Percentiles rank a stretch among this genome's conserved stretches.
phyloP scores from a whole-genome alignment of 2,113 vertebrate genomes.

The Melanocharis versteri region DNA sequence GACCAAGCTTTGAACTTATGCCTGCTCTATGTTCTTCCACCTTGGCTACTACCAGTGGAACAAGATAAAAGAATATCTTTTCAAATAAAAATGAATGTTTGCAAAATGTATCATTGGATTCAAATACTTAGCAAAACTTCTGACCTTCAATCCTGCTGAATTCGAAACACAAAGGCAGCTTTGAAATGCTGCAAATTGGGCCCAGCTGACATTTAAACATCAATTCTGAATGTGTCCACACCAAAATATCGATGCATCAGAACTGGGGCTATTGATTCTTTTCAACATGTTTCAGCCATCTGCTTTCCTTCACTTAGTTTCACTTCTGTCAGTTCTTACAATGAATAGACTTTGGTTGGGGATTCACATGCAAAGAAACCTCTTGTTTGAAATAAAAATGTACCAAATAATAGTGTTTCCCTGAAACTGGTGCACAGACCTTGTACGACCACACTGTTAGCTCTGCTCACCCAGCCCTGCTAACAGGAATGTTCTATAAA shows the following conservation, averaged over 20 bases:
- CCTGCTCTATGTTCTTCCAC: not conserved
- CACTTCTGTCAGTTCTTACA: slow-evolving; percentile 5
- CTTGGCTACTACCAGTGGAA: not conserved
- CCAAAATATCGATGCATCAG: slow-evolving; percentile 53
- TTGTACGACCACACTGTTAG: not conserved
- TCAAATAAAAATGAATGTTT: not conserved
- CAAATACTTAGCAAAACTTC: slow-evolving; percentile 21
- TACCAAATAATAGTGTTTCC: not conserved
- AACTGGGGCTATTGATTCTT: slow-evolving; percentile 56
- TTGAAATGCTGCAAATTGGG: slow-evolving; percentile 54
- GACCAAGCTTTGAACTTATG: not conserved
- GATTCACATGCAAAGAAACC: not conserved
- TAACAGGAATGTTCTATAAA: not conserved
- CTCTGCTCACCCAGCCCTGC: not conserved
- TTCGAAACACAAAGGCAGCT: slow-evolving; percentile 16
- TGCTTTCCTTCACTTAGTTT: slow-evolving; percentile 14
- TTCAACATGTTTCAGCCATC: slow-evolving; percentile 33
- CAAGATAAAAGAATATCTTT: not conserved
- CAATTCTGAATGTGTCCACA: slow-evolving; percentile 36
- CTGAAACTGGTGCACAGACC: not conserved
- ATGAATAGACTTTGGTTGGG: not conserved
- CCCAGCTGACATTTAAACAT: slow-evolving; percentile 60
- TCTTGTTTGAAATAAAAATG: slow-evolving; percentile 3
- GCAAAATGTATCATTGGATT: not conserved
- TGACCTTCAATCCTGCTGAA: slow-evolving; percentile 32